Percentiles rank a stretch among this genome's conserved stretches.
phyloP scores from a whole-genome alignment of 1,140 invertebrate species.

The Drosophila subpulchrella region DNA sequence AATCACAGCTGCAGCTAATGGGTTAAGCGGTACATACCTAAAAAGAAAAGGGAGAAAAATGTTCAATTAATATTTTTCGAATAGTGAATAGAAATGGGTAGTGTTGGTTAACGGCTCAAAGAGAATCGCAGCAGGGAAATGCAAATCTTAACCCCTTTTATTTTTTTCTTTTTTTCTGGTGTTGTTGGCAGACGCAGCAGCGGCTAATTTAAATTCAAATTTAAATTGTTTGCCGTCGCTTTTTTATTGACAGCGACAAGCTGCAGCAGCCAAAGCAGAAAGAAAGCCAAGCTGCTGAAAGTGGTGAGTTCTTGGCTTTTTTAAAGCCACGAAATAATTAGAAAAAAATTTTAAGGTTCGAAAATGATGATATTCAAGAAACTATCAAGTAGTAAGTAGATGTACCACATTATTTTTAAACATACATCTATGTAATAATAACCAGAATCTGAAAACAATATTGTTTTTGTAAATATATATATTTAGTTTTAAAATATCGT shows the following conservation, averaged over 20 bases:
- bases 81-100: neutral
- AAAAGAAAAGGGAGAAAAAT: constrained; percentile 9
- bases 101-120: neutral
- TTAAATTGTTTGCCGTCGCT: constrained; percentile 70
- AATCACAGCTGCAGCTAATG: constrained; percentile 45
- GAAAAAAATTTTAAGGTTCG: neutral
- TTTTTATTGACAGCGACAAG: constrained; percentile 59
- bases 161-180: constrained; percentile 10
- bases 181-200: constrained; percentile 44
- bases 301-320: constrained; percentile 10
- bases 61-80: constrained; percentile 8
- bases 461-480: no score
- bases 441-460: no score
- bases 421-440: no score
- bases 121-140: neutral
- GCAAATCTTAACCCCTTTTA: neutral
- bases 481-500: no score
- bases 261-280: constrained; percentile 8
- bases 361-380: neutral
- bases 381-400: neutral
- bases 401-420: no score
- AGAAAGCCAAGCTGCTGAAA: constrained; percentile 5
- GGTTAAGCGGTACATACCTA: constrained; percentile 32
- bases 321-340: neutral
- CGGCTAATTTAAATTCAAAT: constrained; percentile 80